Percentiles rank a stretch among this genome's conserved stretches.
These are phyloP conservation scores for Caenorhabditis angaria DNA, from an alignment of 2,888 invertebrate species.

Conservation along the genomic window DNA sequence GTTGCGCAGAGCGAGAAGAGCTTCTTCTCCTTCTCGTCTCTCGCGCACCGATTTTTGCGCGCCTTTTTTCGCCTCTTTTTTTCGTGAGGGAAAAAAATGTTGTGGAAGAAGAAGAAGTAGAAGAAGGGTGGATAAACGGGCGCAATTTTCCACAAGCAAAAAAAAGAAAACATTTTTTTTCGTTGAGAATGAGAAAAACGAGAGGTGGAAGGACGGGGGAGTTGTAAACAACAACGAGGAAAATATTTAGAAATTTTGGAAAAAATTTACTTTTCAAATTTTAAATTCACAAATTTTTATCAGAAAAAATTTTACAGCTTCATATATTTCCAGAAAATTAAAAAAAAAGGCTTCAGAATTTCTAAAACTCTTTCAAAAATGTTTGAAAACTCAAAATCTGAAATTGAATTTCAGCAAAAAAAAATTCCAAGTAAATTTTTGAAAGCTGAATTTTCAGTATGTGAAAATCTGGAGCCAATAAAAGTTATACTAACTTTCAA, in stretches of 20 bases:
- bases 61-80: no score
- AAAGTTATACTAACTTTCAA: no score
- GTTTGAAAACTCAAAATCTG: no score
- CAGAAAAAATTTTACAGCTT: no score
- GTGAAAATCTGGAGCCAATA: not conserved
- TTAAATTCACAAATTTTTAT: not conserved
- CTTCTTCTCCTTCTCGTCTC: conserved; percentile 14
- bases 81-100: no score
- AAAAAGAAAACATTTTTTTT: not conserved
- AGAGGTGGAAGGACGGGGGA: not conserved
- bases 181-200: not conserved
- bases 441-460: not conserved
- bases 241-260: not conserved
- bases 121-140: not conserved
- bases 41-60: not conserved
- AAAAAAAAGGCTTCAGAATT: no score
- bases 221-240: no score
- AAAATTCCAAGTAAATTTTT: not conserved
- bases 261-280: not conserved
- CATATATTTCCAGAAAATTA: no score
- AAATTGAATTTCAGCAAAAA: not conserved
- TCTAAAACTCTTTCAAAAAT: no score
- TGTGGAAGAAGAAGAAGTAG: not conserved
- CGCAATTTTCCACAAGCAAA: not conserved
- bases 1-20: no score